A percentile compares a stretch with the other conserved stretches of the same genome.
Evolutionary conservation across 2,888 invertebrate species (phyloP).

Genomic region (Caenorhabditis sp.): DNA sequence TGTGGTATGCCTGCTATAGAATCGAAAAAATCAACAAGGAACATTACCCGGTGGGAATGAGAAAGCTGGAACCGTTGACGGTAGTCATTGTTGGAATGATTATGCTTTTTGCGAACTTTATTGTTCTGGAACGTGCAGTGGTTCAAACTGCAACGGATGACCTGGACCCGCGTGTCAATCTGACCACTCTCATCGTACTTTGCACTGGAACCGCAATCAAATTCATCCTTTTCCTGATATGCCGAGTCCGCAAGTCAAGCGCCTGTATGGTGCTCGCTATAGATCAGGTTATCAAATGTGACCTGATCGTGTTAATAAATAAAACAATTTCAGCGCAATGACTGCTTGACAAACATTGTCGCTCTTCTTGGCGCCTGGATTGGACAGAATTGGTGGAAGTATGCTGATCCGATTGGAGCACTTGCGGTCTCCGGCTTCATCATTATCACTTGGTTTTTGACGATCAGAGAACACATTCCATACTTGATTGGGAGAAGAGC

Average conservation of each 20-base stretch:
- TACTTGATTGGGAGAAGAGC: conserved; percentile 68
- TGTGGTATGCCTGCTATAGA: conserved; percentile 79
- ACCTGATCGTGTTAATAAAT: neutral
- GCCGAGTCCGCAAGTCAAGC: conserved; percentile 60
- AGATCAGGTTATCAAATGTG: conserved; percentile 75
- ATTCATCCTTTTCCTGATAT: conserved; percentile 65
- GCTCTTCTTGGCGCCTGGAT: conserved; percentile 81
- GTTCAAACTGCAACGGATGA: conserved; percentile 74
- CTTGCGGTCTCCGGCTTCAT: conserved; percentile 77
- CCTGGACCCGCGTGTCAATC: conserved; percentile 64
- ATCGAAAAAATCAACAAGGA: conserved; percentile 78
- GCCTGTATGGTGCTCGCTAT: conserved; percentile 77
- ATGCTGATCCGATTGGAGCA: conserved; percentile 81
- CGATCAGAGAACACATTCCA: conserved; percentile 68
- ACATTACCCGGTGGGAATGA: conserved; percentile 80
- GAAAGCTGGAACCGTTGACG: conserved; percentile 80
- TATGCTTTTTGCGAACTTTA: conserved; percentile 79
- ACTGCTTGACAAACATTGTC: conserved; percentile 80
- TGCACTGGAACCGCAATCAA: conserved; percentile 66
- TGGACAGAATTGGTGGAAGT: conserved; percentile 79
- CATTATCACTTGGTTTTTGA: conserved; percentile 67
- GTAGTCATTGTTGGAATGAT: conserved; percentile 80
- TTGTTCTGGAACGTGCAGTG: conserved; percentile 80
- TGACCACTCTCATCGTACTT: conserved; percentile 62
- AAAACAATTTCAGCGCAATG: conserved; percentile 79